Conservation (phyloP, 2,797 vertebrate genomes). For the Calcarius lapponicus region DNA sequence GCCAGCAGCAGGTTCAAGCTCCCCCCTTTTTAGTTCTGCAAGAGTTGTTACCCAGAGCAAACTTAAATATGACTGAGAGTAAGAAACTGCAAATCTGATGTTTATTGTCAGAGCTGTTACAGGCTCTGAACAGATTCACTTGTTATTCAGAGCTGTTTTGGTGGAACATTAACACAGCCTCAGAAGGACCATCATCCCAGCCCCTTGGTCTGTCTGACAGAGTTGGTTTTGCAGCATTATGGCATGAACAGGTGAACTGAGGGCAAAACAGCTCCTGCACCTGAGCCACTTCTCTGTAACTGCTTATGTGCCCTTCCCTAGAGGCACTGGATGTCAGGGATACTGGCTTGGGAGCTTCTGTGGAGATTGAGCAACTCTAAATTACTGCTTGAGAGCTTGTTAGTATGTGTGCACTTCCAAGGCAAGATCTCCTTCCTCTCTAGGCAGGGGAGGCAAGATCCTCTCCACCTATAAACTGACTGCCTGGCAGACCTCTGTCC, state of each 20-base stretch:
- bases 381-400: not conserved
- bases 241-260: not conserved
- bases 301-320: not conserved
- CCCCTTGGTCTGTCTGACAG: not conserved
- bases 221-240: not conserved
- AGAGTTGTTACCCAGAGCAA: not conserved
- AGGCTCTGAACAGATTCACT: not conserved
- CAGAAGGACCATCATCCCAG: fast-evolving
- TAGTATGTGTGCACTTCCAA: not conserved
- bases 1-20: not conserved
- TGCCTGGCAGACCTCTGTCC: not conserved
- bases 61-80: not conserved
- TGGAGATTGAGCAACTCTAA: not conserved
- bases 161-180: not conserved
- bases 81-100: not conserved
- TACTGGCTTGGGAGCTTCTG: not conserved
- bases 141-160: not conserved
- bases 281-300: not conserved
- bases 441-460: not conserved
- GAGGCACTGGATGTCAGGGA: not conserved
- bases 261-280: not conserved
- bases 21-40: not conserved
- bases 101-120: not conserved
- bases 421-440: not conserved
- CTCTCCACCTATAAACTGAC: fast-evolving